These are phyloP conservation scores for Microtus richardsoni DNA, from an alignment of 2,113 vertebrate species.

Conservation along the genomic window DNA sequence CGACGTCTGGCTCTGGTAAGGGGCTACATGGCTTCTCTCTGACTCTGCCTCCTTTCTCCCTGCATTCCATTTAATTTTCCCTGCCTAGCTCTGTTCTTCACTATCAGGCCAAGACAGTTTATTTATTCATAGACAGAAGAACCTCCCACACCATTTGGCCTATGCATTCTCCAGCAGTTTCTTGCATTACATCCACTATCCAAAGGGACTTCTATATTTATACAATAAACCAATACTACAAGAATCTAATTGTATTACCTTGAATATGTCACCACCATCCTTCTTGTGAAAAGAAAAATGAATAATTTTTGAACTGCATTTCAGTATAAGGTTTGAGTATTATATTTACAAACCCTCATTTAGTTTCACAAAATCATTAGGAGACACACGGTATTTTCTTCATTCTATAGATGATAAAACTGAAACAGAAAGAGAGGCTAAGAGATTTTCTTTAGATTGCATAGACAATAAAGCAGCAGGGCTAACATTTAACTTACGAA, in stretches of 20 bases:
- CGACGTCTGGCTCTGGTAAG: fast-evolving
- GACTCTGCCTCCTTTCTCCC: too few species aligned
- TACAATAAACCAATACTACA: not conserved
- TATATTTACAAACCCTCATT: not conserved
- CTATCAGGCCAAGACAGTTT: too few species aligned
- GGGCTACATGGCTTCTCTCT: too few species aligned
- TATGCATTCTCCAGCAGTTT: not conserved
- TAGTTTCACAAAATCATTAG: conserved; percentile 28
- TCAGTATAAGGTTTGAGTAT: not conserved
- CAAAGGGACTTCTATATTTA: not conserved
- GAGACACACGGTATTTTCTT: not conserved
- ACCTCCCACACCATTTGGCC: not conserved
- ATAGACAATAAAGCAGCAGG: conserved; percentile 8
- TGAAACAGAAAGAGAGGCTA: not conserved
- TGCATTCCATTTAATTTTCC: too few species aligned
- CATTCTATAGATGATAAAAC: conserved; percentile 26
- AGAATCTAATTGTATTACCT: not conserved
- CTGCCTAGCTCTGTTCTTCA: too few species aligned
- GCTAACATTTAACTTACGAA: conserved; percentile 31
- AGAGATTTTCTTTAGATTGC: not conserved
- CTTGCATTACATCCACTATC: not conserved
- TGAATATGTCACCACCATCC: conserved; percentile 4
- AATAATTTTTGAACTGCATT: not conserved
- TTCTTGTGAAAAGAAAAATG: not conserved
- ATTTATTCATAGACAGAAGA: too few species aligned